Conservation (phyloP, 1,140 invertebrate species). For the Drosophila seguyi region DNA sequence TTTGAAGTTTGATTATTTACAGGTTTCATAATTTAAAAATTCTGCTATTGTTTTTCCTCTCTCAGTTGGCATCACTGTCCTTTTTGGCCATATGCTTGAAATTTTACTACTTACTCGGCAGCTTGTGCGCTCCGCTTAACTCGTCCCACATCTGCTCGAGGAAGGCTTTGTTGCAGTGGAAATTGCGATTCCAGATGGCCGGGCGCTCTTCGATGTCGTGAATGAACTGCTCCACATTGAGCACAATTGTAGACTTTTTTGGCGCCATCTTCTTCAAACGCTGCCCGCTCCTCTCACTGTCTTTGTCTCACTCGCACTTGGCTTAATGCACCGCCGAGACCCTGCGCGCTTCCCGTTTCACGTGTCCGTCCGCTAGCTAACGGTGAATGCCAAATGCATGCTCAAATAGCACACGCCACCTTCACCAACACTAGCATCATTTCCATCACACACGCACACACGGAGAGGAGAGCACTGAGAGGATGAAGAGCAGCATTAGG, state of each 20-base stretch:
- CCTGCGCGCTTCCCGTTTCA: constrained; percentile 22
- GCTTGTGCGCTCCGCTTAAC: constrained; percentile 73
- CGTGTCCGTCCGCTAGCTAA: constrained; percentile 43
- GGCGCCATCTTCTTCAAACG: constrained; percentile 72
- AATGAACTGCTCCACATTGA: constrained; percentile 85
- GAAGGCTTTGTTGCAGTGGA: constrained; percentile 84
- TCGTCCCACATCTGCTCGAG: constrained; percentile 85
- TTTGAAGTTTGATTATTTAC: too few species aligned
- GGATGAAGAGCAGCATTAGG: constrained; percentile 31
- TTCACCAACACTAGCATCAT: constrained; percentile 4
- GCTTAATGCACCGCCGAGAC: constrained; percentile 19
- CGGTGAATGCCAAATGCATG: constrained; percentile 55
- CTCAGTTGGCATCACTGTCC: constrained; percentile 22
- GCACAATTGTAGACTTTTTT: constrained; percentile 83
- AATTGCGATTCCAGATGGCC: constrained; percentile 85
- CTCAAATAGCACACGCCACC: constrained; percentile 27
- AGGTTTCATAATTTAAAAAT: too few species aligned
- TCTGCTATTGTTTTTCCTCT: neutral
- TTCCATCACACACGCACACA: neutral
- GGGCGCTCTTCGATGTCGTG: constrained; percentile 82
- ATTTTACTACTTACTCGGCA: constrained; percentile 73
- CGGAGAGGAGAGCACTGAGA: constrained; percentile 20
- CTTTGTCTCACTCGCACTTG: constrained; percentile 27
- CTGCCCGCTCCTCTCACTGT: constrained; percentile 7
- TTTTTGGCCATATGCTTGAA: constrained; percentile 16